Evolutionary conservation across 1,140 invertebrate genomes (phyloP).

Genomic region (Micrasema minimum): DNA sequence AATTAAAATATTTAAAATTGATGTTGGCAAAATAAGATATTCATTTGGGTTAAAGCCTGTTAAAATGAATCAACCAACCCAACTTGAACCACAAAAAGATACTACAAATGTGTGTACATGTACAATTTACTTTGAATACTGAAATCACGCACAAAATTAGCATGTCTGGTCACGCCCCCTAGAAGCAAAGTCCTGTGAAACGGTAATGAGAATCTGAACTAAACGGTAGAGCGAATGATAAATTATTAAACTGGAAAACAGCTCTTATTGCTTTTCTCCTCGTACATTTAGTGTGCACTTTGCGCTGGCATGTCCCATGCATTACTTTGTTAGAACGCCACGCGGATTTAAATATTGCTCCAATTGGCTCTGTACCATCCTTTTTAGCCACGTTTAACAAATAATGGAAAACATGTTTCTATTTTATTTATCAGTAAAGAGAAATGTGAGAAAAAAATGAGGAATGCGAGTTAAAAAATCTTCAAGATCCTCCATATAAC

Average conservation of each 20-base stretch:
- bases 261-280: slow-evolving; percentile 51
- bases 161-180: slow-evolving; percentile 8
- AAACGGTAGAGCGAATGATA: slow-evolving; percentile 48
- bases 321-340: slow-evolving; percentile 7
- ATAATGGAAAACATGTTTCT: too few species aligned
- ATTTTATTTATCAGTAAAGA: background rate
- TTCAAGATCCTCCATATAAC: too few species aligned
- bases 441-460: too few species aligned
- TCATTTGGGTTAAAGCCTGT: too few species aligned
- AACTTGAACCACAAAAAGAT: too few species aligned
- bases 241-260: slow-evolving; percentile 51
- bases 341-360: background rate
- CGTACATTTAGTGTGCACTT: slow-evolving; percentile 48
- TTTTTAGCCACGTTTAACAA: too few species aligned
- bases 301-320: slow-evolving; percentile 20
- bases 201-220: slow-evolving; percentile 48
- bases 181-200: slow-evolving; percentile 4
- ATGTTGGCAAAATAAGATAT: too few species aligned
- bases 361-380: too few species aligned
- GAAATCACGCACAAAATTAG: slow-evolving; percentile 32
- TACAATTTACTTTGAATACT: background rate
- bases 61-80: too few species aligned
- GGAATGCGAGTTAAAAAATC: too few species aligned
- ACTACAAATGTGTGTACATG: too few species aligned
- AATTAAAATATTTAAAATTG: too few species aligned